These are phyloP conservation scores for human DNA, from an alignment of 2,113 vertebrate genomes.

Conservation along the genomic window DNA sequence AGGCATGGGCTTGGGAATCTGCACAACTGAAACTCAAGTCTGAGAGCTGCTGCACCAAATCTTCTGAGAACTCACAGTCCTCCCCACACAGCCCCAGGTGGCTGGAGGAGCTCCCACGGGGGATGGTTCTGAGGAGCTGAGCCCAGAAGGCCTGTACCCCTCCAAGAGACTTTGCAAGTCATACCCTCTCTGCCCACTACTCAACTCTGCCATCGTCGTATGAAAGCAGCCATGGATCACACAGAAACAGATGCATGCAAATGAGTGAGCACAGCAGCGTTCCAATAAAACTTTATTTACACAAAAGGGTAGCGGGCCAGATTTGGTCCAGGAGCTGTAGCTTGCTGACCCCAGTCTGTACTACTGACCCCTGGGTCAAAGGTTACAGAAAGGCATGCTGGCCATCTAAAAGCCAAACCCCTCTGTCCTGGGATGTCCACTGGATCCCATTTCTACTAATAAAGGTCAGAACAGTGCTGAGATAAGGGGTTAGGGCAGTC, in stretches of 20 bases:
- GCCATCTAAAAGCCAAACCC: neutral
- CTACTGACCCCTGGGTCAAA: neutral
- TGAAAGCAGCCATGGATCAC: neutral
- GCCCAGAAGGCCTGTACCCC: neutral
- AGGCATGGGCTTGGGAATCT: neutral
- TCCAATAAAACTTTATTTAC: neutral
- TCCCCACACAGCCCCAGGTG: neutral
- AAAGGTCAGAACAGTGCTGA: neutral
- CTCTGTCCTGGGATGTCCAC: neutral
- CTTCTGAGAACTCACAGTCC: neutral
- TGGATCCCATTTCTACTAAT: neutral
- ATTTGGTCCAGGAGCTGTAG: neutral
- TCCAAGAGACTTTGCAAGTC: neutral
- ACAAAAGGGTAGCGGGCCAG: neutral
- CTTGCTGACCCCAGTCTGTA: neutral
- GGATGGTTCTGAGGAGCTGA: neutral
- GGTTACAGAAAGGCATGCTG: neutral
- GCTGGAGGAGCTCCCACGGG: no score
- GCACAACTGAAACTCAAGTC: neutral
- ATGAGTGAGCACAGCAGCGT: neutral
- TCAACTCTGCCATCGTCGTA: neutral
- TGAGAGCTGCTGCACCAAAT: neutral
- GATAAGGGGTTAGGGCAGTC: neutral
- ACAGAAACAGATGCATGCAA: neutral
- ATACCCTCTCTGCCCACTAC: neutral